A percentile compares a stretch with the other conserved stretches of the same genome.
phyloP scores from a whole-genome alignment of 2,888 invertebrate genomes.

The Phorcus lineatus region DNA sequence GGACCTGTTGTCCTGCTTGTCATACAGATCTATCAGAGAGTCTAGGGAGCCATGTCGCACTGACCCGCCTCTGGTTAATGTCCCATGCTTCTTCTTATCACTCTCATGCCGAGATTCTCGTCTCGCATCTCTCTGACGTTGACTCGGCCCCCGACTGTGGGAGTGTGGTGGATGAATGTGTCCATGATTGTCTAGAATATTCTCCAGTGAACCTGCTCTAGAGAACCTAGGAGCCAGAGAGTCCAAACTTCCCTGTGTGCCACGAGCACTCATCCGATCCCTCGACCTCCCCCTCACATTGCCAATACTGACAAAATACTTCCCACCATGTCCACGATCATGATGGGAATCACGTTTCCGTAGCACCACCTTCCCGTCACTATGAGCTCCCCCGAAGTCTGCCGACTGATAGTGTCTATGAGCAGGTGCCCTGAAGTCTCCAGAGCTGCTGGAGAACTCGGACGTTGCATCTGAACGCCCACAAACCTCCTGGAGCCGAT shows the following conservation, averaged over 20 bases:
- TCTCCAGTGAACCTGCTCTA: slow-evolving; percentile 60
- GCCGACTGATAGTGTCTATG: neutral
- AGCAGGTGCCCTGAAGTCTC: neutral
- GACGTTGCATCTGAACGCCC: neutral
- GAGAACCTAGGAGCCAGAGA: slow-evolving; percentile 39
- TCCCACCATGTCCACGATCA: slow-evolving; percentile 45
- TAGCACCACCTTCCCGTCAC: neutral
- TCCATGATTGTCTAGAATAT: slow-evolving; percentile 49
- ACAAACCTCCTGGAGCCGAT: neutral
- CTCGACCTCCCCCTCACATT: slow-evolving; percentile 37
- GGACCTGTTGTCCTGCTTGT: slow-evolving; percentile 59
- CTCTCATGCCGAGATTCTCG: neutral
- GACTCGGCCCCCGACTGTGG: neutral
- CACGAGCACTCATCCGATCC: slow-evolving; percentile 40
- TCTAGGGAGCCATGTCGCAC: slow-evolving; percentile 79
- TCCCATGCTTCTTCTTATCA: slow-evolving; percentile 27
- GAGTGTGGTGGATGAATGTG: slow-evolving; percentile 21
- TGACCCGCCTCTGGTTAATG: slow-evolving; percentile 41
- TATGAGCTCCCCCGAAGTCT: neutral
- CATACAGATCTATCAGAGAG: slow-evolving; percentile 78
- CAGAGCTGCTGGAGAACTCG: neutral
- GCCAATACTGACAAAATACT: slow-evolving; percentile 60
- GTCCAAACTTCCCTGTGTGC: slow-evolving; percentile 47
- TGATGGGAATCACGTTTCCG: neutral
- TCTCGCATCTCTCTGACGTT: slow-evolving; percentile 6